phyloP scores from a whole-genome alignment of 2,113 vertebrate genomes.

The Promerops cafer region DNA sequence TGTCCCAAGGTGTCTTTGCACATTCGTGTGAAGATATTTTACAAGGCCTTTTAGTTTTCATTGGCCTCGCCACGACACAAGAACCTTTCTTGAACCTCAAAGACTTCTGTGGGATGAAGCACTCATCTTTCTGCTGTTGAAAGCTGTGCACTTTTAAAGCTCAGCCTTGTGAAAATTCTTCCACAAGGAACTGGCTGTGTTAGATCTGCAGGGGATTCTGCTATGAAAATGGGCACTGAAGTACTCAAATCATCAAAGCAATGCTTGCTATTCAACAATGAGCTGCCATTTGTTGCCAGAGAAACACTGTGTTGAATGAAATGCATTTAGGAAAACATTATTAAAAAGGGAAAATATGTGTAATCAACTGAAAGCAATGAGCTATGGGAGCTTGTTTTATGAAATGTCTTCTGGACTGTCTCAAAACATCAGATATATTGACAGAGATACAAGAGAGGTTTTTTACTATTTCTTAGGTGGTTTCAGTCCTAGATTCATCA shows the following conservation, averaged over 20 bases:
- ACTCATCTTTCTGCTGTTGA: constrained; percentile 3
- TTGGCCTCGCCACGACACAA: neutral
- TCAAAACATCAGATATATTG: constrained; percentile 38
- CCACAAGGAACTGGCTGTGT: neutral
- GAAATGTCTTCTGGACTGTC: constrained; percentile 33
- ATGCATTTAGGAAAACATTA: constrained; percentile 43
- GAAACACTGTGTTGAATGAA: constrained; percentile 55
- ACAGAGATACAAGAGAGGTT: constrained; percentile 31
- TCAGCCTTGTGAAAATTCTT: neutral
- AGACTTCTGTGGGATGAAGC: neutral
- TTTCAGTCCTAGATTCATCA: neutral
- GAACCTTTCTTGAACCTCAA: neutral
- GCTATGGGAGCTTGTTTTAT: constrained; percentile 24
- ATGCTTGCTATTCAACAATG: constrained; percentile 46
- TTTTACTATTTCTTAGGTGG: neutral
- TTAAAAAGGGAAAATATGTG: constrained; percentile 51
- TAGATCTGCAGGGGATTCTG: constrained; percentile 43
- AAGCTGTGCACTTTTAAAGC: neutral
- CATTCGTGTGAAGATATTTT: neutral
- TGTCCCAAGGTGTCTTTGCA: neutral
- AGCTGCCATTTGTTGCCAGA: constrained; percentile 37
- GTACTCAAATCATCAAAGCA: constrained; percentile 29
- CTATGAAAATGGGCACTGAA: constrained; percentile 8
- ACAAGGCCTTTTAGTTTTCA: neutral
- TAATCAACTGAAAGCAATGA: constrained; percentile 52